Evolutionary conservation across 2,888 invertebrate genomes (phyloP), one percentile per base, ranked within the genome.

Genomic region (Cheilosia soror): DNA sequence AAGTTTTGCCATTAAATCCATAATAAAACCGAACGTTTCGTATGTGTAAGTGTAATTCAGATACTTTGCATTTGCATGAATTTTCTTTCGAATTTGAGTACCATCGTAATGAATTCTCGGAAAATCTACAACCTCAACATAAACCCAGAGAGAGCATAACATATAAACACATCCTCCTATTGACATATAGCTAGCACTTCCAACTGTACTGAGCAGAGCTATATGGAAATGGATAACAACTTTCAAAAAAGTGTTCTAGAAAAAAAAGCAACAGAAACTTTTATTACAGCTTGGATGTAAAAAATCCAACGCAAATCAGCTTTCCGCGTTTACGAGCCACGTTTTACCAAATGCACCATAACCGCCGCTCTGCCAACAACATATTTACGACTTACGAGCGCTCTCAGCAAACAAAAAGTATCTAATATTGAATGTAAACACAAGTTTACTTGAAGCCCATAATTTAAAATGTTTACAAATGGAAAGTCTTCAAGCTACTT

Each of bases 311-410:
- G 25, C 58, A 51, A 40, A 76, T 63, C 63, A 68, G 51, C 51
- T 60, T 11, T 58, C 20, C 25, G n/a, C 49, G 49, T 58, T 76
- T 66, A 53, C 51, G 51, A 15, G 51, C 27, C 57, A 68, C 66
- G 75, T 75, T 65, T 58, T 31, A 66, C 47, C 47, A 58, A 58
- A 58, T 73, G 62, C 63, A 65, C 47, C 47, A 37, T 25, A 44
- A 60, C 49, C 33, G 55, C 55, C 13, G 7, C n/a, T 5, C 55
- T 47, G 4, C 53, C 63, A 65, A 55, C 66, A 66, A 25, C 65
- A 66, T 66, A 49, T 75, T 75, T 75, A 75, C 53, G 66, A 49
- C 66, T 75, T 75, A 75, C 53, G 66, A 51, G 57, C 65, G 27
- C 55, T 60, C 40, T 44, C 37, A 29, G 20, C 31, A 49, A 42